Percentiles rank a stretch among this genome's conserved stretches.
phyloP scores from a whole-genome alignment of 30 jellyfish, hydroid and myxozoan species.

The Aurelia sp. region DNA sequence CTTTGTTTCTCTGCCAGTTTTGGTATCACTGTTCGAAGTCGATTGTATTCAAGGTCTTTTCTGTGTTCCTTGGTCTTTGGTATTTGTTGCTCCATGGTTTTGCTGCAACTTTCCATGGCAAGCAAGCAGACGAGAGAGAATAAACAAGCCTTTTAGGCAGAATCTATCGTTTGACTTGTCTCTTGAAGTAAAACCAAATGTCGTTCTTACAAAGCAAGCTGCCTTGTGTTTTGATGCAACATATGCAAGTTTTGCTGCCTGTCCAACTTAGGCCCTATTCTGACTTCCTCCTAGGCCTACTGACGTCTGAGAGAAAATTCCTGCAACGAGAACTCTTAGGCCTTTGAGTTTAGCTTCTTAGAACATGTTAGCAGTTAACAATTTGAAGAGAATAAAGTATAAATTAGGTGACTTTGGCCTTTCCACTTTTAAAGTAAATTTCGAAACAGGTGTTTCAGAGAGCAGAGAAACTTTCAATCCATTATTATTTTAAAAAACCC shows the following conservation, averaged over 20 bases:
- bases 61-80: neutral
- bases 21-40: constrained; percentile 62
- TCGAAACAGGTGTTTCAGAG: constrained; percentile 79
- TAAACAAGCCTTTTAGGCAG: no score
- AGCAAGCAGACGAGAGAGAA: no score
- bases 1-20: constrained; percentile 62
- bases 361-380: constrained; percentile 7
- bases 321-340: no score
- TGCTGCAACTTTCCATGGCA: neutral
- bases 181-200: no score
- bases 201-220: no score
- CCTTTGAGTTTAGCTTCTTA: neutral
- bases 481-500: constrained; percentile 84
- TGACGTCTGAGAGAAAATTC: no score
- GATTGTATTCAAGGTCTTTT: constrained; percentile 58
- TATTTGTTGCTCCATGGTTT: neutral
- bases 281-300: no score
- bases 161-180: no score
- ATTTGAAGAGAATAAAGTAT: constrained; percentile 32
- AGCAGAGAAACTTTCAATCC: constrained; percentile 66
- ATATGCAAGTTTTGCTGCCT: no score
- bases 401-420: constrained; percentile 72
- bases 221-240: no score
- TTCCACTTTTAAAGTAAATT: constrained; percentile 76
- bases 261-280: no score